phyloP scores from a whole-genome alignment of 2,888 invertebrate genomes.

The Phortica magna region DNA sequence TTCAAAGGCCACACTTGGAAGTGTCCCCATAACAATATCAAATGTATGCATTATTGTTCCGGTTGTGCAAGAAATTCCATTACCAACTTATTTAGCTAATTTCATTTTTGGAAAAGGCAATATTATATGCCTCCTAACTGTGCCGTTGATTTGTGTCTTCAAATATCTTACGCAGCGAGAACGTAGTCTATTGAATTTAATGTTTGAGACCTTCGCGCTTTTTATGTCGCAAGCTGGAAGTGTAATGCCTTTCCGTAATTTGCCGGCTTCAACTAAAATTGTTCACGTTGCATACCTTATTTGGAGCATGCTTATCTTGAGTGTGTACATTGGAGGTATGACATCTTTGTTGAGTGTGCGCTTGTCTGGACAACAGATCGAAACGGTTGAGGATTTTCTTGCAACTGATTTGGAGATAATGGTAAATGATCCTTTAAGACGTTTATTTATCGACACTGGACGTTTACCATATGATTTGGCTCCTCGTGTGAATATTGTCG shows the following conservation, averaged over 20 bases:
- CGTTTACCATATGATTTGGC: not conserved
- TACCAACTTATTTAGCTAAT: not conserved
- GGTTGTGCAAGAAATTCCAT: not conserved
- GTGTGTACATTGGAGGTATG: not conserved
- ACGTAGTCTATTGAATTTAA: not conserved
- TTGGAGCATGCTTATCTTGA: not conserved
- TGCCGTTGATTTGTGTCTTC: not conserved
- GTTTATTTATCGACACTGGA: not conserved
- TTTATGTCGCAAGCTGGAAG: not conserved
- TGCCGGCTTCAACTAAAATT: not conserved
- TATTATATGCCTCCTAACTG: not conserved
- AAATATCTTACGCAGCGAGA: not conserved
- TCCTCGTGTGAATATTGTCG: not conserved
- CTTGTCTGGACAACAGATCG: not conserved
- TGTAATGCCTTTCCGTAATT: not conserved
- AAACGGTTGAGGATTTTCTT: not conserved
- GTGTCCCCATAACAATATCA: not conserved
- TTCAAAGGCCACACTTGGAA: not conserved
- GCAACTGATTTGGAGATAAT: not conserved
- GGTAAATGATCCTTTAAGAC: not conserved
- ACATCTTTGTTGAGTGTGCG: not conserved
- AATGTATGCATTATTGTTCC: not conserved
- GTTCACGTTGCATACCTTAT: not conserved
- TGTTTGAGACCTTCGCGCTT: not conserved
- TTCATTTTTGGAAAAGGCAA: not conserved